Evolutionary conservation across 1,140 invertebrate species (phyloP).

Genomic region (Arion vulgaris): DNA sequence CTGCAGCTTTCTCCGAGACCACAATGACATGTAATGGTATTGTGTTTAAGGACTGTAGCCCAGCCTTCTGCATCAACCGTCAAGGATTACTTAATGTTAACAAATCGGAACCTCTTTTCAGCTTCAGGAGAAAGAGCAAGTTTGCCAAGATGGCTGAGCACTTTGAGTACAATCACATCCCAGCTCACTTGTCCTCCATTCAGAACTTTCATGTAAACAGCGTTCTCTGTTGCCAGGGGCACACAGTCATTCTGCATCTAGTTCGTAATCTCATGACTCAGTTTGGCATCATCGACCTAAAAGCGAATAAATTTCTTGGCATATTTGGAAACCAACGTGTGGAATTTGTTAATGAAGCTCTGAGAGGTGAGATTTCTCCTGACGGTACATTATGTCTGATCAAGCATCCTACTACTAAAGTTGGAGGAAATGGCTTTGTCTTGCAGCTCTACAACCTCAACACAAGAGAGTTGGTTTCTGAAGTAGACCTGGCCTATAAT

Average conservation of each 20-base stretch:
- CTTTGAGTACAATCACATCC: slow-evolving; percentile 73
- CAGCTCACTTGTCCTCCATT: slow-evolving; percentile 71
- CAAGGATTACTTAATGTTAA: slow-evolving; percentile 71
- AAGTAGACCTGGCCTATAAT: slow-evolving; percentile 60
- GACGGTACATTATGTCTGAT: slow-evolving; percentile 68
- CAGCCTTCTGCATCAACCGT: slow-evolving; percentile 69
- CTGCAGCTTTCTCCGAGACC: slow-evolving; percentile 68
- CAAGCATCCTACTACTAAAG: slow-evolving; percentile 59
- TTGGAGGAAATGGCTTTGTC: slow-evolving; percentile 54
- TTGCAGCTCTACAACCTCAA: slow-evolving; percentile 67
- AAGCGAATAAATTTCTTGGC: slow-evolving; percentile 69
- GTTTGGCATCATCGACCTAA: slow-evolving; percentile 69
- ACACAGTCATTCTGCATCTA: slow-evolving; percentile 68
- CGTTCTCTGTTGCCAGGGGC: slow-evolving; percentile 69
- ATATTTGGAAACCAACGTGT: slow-evolving; percentile 70
- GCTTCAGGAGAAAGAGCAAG: slow-evolving; percentile 67
- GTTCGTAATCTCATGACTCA: slow-evolving; percentile 70
- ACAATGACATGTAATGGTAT: slow-evolving; percentile 66
- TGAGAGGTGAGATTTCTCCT: slow-evolving; percentile 69
- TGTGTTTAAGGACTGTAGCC: slow-evolving; percentile 71
- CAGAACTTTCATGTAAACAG: slow-evolving; percentile 72
- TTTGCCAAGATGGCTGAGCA: slow-evolving; percentile 73
- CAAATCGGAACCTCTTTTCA: slow-evolving; percentile 67
- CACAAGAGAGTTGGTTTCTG: slow-evolving; percentile 59
- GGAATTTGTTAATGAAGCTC: slow-evolving; percentile 69